Percentiles rank a stretch among this genome's conserved stretches.
These are phyloP conservation scores for Zophobas atratus DNA, from an alignment of 1,140 invertebrate species.

Conservation along the genomic window DNA sequence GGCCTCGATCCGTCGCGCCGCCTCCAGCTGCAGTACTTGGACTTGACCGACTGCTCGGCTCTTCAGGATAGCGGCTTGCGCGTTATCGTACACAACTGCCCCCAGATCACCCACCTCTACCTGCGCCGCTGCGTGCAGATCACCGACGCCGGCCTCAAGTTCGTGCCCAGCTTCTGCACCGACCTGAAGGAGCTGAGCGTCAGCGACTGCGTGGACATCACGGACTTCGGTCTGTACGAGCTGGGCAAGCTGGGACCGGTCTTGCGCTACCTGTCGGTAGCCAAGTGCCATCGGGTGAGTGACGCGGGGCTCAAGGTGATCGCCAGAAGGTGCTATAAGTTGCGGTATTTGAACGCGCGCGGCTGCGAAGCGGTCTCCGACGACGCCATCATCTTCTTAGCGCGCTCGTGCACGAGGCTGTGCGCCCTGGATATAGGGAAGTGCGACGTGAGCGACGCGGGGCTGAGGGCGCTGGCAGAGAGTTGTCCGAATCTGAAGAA, in stretches of 20 bases:
- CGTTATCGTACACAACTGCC: constrained; percentile 87
- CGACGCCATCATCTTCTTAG: constrained; percentile 87
- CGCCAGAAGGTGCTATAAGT: constrained; percentile 88
- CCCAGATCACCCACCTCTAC: constrained; percentile 90
- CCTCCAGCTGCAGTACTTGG: constrained; percentile 80
- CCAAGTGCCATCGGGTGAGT: constrained; percentile 89
- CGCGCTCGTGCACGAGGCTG: constrained; percentile 85
- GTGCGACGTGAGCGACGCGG: constrained; percentile 92
- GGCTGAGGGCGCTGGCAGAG: constrained; percentile 86
- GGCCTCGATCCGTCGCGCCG: constrained; percentile 74
- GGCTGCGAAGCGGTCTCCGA: constrained; percentile 95
- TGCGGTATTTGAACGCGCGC: constrained; percentile 91
- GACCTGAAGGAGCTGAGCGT: constrained; percentile 89
- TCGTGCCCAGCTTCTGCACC: constrained; percentile 89
- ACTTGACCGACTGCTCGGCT: constrained; percentile 88
- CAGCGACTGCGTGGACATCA: constrained; percentile 90
- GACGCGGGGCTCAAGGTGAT: constrained; percentile 91
- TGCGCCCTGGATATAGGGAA: constrained; percentile 92
- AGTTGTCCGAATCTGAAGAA: constrained; percentile 93
- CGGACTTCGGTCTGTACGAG: constrained; percentile 93
- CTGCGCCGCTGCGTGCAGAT: constrained; percentile 88
- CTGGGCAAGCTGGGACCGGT: constrained; percentile 89
- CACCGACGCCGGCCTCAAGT: constrained; percentile 85
- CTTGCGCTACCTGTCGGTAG: constrained; percentile 88
- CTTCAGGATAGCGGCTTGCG: constrained; percentile 88